These are phyloP conservation scores for Drosophila koepferae DNA, from an alignment of 2,888 invertebrate species.

Conservation along the genomic window DNA sequence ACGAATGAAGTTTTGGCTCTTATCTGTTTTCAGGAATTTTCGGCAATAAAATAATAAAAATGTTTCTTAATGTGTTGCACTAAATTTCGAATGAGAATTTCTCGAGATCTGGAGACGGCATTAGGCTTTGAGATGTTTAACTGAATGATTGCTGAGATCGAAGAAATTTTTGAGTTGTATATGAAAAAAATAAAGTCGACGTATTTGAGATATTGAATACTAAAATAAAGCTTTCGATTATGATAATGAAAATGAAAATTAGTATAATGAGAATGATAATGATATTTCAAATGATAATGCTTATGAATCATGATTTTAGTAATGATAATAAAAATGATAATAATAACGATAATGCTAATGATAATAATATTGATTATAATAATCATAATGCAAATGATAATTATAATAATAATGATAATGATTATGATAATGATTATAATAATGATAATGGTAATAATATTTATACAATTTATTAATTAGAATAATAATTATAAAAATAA, in stretches of 20 bases:
- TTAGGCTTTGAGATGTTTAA: background rate
- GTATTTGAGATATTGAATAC: too few species aligned
- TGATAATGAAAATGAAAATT: background rate
- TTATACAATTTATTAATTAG: too few species aligned
- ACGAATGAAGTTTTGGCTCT: constrained; percentile 3
- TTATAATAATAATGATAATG: background rate
- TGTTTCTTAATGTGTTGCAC: constrained; percentile 18
- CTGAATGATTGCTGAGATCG: background rate
- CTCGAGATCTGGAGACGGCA: background rate
- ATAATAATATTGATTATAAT: background rate
- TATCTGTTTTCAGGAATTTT: constrained; percentile 4
- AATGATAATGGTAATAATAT: too few species aligned
- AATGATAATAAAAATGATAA: background rate
- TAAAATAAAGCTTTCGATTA: background rate
- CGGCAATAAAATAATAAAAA: constrained; percentile 11
- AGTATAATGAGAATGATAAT: background rate
- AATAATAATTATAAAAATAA: too few species aligned
- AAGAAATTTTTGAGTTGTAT: background rate
- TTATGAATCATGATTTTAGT: too few species aligned
- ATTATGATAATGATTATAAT: too few species aligned
- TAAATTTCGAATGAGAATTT: constrained; percentile 50
- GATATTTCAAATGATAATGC: too few species aligned
- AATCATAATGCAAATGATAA: background rate
- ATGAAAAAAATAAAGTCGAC: background rate
- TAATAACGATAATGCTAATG: background rate